Evolutionary conservation across 2,888 invertebrate genomes (phyloP).

Genomic region (Auanema freiburgensis): DNA sequence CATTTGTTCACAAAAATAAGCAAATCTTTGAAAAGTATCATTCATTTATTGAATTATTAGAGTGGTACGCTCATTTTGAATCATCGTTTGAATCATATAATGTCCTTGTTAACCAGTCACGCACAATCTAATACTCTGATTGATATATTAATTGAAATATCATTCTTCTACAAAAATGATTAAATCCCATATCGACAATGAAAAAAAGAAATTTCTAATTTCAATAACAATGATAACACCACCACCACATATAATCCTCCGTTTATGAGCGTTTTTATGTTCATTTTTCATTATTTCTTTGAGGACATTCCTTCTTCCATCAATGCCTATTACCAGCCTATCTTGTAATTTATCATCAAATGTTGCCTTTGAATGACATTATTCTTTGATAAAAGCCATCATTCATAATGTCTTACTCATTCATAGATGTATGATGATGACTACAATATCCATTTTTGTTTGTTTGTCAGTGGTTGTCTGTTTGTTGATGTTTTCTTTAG

Average conservation of each 20-base stretch:
- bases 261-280: slow-evolving; percentile 5
- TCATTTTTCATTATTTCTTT: not conserved
- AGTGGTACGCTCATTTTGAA: slow-evolving; percentile 1
- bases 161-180: too few relatives aligned
- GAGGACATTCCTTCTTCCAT: slow-evolving; percentile 7
- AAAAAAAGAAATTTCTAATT: slow-evolving; percentile 10
- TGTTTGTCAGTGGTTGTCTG: slow-evolving; percentile 16
- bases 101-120: not conserved
- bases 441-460: too few relatives aligned
- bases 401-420: too few relatives aligned
- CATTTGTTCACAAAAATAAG: slow-evolving; percentile 7
- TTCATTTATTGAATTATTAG: not conserved
- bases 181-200: slow-evolving; percentile 1
- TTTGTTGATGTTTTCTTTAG: slow-evolving; percentile 20
- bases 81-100: slow-evolving; percentile 1
- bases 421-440: too few relatives aligned
- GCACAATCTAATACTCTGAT: not conserved
- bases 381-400: too few relatives aligned
- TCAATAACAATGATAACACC: slow-evolving; percentile 26
- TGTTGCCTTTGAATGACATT: too few relatives aligned
- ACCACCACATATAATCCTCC: slow-evolving; percentile 4
- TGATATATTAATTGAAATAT: too few relatives aligned
- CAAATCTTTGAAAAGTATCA: too few relatives aligned
- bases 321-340: too few relatives aligned
- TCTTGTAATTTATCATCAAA: too few relatives aligned